Percentiles rank a stretch among this genome's conserved stretches.
Conservation (phyloP, 2,113 vertebrate genomes). For the Lophura nycthemera region DNA sequence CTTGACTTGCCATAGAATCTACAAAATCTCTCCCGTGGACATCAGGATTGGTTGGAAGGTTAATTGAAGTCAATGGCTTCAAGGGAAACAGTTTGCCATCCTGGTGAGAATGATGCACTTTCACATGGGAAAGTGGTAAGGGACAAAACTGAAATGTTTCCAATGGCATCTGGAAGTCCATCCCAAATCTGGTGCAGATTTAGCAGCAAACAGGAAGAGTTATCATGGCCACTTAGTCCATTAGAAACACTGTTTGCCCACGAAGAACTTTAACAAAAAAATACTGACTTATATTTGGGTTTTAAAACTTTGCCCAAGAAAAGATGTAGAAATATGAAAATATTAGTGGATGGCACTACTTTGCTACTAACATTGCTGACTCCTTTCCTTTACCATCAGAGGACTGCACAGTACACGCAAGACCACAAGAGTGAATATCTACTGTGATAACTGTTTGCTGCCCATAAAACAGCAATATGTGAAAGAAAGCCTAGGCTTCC, state of each 20-base stretch:
- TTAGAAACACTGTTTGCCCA: background rate
- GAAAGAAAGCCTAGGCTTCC: background rate
- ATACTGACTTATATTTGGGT: background rate
- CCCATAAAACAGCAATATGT: background rate
- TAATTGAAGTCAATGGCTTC: background rate
- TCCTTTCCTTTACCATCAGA: background rate
- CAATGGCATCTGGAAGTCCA: background rate
- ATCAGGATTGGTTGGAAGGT: background rate
- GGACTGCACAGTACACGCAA: fast-evolving
- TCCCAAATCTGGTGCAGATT: background rate
- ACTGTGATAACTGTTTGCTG: background rate
- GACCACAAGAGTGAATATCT: background rate
- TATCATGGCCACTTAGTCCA: background rate
- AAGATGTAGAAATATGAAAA: background rate
- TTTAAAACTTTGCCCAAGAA: background rate
- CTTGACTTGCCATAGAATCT: background rate
- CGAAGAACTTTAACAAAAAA: background rate
- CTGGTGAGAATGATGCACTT: background rate
- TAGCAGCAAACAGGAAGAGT: background rate
- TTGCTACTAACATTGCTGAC: background rate
- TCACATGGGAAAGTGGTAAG: background rate
- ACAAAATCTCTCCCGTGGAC: background rate
- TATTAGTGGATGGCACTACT: background rate
- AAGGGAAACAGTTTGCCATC: background rate
- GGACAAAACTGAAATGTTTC: background rate